These are phyloP conservation scores for Phaonia tiefii DNA, from an alignment of 2,888 invertebrate genomes.

Conservation along the genomic window DNA sequence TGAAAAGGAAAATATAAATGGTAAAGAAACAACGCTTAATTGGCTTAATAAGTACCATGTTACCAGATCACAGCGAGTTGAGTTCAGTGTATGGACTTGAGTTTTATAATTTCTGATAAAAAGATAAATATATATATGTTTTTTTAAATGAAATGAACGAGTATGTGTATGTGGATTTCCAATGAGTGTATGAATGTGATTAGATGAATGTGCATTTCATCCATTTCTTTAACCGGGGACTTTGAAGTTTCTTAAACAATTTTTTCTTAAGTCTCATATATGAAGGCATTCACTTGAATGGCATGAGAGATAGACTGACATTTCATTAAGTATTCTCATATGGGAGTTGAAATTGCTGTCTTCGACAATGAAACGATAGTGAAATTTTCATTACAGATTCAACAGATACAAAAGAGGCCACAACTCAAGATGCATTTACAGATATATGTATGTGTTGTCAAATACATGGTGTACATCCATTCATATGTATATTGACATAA, in stretches of 20 bases:
- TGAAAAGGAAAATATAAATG: not conserved
- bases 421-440: not conserved
- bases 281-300: too few species aligned
- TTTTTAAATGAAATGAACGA: constrained; percentile 3
- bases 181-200: too few species aligned
- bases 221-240: too few species aligned
- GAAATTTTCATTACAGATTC: constrained; percentile 35
- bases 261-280: too few species aligned
- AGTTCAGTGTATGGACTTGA: not conserved
- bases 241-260: too few species aligned
- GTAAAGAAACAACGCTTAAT: constrained; percentile 53
- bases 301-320: too few species aligned
- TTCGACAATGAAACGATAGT: constrained; percentile 18
- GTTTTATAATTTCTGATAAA: constrained; percentile 33
- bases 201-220: too few species aligned
- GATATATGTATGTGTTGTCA: not conserved
- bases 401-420: constrained; percentile 4
- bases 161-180: constrained; percentile 4
- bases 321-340: too few species aligned
- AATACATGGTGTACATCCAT: too few species aligned
- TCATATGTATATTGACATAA: too few species aligned
- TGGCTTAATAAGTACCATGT: constrained; percentile 60
- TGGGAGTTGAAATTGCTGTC: not conserved
- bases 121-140: constrained; percentile 32
- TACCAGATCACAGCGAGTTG: constrained; percentile 3